Percentiles rank a stretch among this genome's conserved stretches.
Conservation (phyloP, 2,797 vertebrate genomes). For the Chromobotia macracanthus region DNA sequence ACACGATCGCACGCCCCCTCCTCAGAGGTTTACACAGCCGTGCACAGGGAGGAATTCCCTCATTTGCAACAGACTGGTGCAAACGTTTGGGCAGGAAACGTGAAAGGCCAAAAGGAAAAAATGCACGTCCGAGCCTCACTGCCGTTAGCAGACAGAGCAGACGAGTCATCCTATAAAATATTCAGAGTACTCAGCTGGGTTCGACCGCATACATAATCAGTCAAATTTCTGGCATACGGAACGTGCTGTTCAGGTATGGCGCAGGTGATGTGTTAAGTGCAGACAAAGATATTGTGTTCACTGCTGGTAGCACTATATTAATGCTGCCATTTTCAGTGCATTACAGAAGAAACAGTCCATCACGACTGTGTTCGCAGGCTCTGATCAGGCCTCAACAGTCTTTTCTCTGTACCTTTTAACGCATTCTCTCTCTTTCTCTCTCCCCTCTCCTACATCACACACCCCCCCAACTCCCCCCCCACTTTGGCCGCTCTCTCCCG, state of each 20-base stretch:
- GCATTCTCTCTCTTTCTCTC: constrained; percentile 42
- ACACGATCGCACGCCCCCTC: background rate
- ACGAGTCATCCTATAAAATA: constrained; percentile 80
- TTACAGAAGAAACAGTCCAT: constrained; percentile 73
- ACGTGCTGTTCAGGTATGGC: constrained; percentile 50
- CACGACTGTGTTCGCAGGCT: constrained; percentile 65
- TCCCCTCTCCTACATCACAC: background rate
- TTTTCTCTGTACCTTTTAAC: constrained; percentile 58
- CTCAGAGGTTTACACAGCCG: background rate
- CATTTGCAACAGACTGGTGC: constrained; percentile 13
- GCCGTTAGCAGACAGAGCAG: constrained; percentile 68
- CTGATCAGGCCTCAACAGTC: constrained; percentile 77
- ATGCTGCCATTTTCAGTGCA: constrained; percentile 78
- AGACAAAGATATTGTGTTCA: constrained; percentile 57
- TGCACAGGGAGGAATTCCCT: constrained; percentile 28
- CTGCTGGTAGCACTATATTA: constrained; percentile 70
- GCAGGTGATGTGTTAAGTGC: constrained; percentile 59
- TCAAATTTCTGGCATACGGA: constrained; percentile 60
- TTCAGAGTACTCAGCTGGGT: constrained; percentile 80
- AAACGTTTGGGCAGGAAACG: background rate
- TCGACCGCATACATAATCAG: constrained; percentile 80
- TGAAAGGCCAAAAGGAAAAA: constrained; percentile 51
- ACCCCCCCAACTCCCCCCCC: too few relatives aligned
- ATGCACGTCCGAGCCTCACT: constrained; percentile 60
- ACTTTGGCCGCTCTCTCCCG: constrained; percentile 66